phyloP scores from a whole-genome alignment of 2,888 invertebrate species.

The Herminia tarsipennalis region DNA sequence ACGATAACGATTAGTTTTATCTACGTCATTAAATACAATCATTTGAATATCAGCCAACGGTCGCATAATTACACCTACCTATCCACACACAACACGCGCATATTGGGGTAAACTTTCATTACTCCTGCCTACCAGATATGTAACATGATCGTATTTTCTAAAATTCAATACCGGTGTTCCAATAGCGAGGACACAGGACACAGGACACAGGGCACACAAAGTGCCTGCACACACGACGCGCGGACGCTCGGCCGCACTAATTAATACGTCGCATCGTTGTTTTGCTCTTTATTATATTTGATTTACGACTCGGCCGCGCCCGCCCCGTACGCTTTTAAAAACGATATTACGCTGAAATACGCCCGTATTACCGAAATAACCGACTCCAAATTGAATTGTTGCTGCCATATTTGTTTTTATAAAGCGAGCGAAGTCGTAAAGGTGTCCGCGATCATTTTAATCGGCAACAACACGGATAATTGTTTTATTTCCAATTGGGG shows the following conservation, averaged over 20 bases:
- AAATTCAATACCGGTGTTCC: slow-evolving; percentile 64
- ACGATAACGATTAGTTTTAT: slow-evolving; percentile 11
- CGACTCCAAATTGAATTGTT: slow-evolving; percentile 70
- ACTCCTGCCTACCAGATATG: neutral
- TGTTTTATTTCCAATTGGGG: slow-evolving; percentile 52
- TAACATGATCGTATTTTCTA: slow-evolving; percentile 56
- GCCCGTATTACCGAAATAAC: slow-evolving; percentile 62
- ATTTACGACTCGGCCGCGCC: slow-evolving; percentile 61
- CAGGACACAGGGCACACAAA: slow-evolving; percentile 22
- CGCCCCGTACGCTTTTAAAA: slow-evolving; percentile 66
- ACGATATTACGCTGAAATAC: slow-evolving; percentile 65
- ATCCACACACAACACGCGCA: neutral
- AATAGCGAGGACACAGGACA: slow-evolving; percentile 33
- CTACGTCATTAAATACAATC: neutral
- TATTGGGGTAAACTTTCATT: neutral
- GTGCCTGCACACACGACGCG: slow-evolving; percentile 1
- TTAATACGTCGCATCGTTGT: slow-evolving; percentile 71
- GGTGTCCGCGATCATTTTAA: slow-evolving; percentile 64
- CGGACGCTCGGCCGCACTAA: slow-evolving; percentile 55
- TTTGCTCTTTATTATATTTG: slow-evolving; percentile 76
- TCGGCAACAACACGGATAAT: slow-evolving; percentile 51
- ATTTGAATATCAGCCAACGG: slow-evolving; percentile 1
- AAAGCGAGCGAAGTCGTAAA: slow-evolving; percentile 55
- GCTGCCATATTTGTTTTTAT: slow-evolving; percentile 69
- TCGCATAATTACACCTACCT: neutral